Conservation (phyloP, 2,113 vertebrate species). For the Ictalurus furcatus region DNA sequence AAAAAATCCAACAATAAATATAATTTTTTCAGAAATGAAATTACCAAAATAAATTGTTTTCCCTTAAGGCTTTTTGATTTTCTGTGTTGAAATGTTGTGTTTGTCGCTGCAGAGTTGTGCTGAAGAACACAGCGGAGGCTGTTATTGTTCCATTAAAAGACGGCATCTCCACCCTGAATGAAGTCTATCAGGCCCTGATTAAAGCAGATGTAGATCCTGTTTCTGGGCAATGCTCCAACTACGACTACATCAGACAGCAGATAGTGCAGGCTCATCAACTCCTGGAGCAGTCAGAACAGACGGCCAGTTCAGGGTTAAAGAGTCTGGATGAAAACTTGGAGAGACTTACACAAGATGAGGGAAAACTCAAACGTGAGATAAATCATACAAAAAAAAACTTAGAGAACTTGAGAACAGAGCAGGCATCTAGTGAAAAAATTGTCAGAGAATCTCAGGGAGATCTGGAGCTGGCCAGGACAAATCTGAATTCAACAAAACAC, state of each 20-base stretch:
- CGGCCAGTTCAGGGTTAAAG: not conserved
- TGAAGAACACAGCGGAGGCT: not conserved
- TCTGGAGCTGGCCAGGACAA: not conserved
- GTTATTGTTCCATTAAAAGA: constrained; percentile 4
- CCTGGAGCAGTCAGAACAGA: not conserved
- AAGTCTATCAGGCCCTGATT: not conserved
- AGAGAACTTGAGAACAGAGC: not conserved
- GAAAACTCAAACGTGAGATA: not conserved
- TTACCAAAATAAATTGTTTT: not conserved
- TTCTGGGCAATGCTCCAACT: constrained; percentile 7
- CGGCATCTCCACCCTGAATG: constrained; percentile 11
- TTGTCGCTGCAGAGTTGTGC: not conserved
- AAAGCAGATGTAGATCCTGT: constrained; percentile 2
- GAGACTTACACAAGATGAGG: not conserved
- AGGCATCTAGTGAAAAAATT: not conserved
- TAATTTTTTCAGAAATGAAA: not conserved
- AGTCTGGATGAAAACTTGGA: constrained; percentile 10
- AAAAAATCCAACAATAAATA: not conserved
- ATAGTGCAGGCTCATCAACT: constrained; percentile 13
- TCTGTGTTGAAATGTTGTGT: not conserved
- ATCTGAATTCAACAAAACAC: not conserved
- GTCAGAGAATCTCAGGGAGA: not conserved
- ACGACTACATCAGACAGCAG: constrained; percentile 15
- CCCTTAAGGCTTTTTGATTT: not conserved
- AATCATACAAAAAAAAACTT: not conserved